Conservation (phyloP, 35 echinoderm and acorn worm species). For the Apostichopus parvimensis region DNA sequence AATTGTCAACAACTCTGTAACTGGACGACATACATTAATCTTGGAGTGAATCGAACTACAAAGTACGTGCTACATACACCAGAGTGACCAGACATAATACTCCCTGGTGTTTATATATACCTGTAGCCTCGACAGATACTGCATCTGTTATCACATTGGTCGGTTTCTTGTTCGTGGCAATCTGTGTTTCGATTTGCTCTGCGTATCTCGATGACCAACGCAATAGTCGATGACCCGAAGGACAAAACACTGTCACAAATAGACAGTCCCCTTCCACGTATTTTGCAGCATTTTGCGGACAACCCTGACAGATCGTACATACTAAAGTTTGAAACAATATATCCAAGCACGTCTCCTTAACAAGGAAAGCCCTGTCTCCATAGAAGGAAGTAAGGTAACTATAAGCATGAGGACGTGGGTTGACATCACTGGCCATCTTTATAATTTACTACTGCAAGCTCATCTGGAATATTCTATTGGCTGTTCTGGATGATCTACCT, state of each 20-base stretch:
- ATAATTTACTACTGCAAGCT: background rate
- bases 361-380: background rate
- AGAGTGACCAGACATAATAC: too few relatives aligned
- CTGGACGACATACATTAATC: too few relatives aligned
- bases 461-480: too few relatives aligned
- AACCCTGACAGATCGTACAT: background rate
- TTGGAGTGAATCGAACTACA: too few relatives aligned
- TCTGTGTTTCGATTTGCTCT: slow-evolving; percentile 4
- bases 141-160: too few relatives aligned
- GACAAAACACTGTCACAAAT: slow-evolving; percentile 15
- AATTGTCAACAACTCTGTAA: too few relatives aligned
- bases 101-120: too few relatives aligned
- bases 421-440: background rate
- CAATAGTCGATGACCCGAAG: slow-evolving; percentile 18
- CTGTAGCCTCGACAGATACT: too few relatives aligned
- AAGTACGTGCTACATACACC: too few relatives aligned
- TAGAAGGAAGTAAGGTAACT: background rate
- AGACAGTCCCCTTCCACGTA: background rate
- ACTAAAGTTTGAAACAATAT: slow-evolving; percentile 2
- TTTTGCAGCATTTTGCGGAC: slow-evolving; percentile 7
- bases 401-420: background rate
- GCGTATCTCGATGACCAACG: slow-evolving; percentile 7
- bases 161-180: background rate
- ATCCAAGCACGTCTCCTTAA: slow-evolving; percentile 3
- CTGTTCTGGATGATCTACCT: too few relatives aligned